Percentiles rank a stretch among this genome's conserved stretches.
Conservation (phyloP, 1,140 invertebrate genomes). For the Microplitis mediator region DNA sequence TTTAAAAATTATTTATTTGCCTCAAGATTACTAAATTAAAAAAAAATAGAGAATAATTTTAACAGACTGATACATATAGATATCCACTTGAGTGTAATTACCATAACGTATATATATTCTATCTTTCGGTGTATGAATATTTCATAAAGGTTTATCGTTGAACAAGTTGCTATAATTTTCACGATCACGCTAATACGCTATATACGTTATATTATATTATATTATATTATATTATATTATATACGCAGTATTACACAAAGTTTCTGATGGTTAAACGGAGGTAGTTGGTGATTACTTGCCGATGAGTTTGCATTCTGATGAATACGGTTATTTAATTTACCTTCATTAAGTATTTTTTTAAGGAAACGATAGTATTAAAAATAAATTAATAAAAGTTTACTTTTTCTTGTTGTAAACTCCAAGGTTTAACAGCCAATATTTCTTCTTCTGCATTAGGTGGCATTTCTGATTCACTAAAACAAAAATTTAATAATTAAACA, state of each 20-base stretch:
- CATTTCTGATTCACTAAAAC: conserved; percentile 60
- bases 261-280: background rate
- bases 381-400: conserved; percentile 35
- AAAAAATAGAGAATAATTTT: no score
- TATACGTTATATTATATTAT: no score
- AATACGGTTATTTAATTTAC: conserved; percentile 8
- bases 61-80: no score
- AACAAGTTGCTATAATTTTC: conserved; percentile 29
- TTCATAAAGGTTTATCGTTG: conserved; percentile 24
- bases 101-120: background rate
- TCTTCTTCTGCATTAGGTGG: conserved; percentile 62
- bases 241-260: conserved; percentile 6
- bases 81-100: no score
- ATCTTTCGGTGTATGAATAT: conserved; percentile 30
- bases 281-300: conserved; percentile 1
- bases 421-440: conserved; percentile 55
- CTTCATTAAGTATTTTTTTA: no score
- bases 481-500: conserved; percentile 30
- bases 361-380: background rate
- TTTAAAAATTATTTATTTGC: no score
- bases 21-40: no score
- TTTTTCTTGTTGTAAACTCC: conserved; percentile 56
- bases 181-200: conserved; percentile 11
- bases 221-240: no score
- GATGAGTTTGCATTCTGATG: conserved; percentile 20